A percentile compares a stretch with the other conserved stretches of the same genome.
Conservation (phyloP, 2,888 invertebrate genomes). For the Pollenia labialis region DNA sequence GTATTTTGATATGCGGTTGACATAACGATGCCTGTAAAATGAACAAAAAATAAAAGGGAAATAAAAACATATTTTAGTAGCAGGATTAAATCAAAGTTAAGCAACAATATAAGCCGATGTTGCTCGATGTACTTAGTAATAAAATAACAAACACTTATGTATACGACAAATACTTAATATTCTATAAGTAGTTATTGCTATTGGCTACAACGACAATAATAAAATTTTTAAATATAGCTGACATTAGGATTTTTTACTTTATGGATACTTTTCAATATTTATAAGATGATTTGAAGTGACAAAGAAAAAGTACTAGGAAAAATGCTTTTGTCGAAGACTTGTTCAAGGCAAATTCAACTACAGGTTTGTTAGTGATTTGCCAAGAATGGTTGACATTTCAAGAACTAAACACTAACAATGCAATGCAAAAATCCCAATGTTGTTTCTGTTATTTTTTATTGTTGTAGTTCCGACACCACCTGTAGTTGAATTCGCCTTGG, state of each 20-base stretch:
- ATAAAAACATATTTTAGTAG: slow-evolving; percentile 56
- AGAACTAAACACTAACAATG: too few relatives aligned
- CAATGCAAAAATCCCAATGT: too few relatives aligned
- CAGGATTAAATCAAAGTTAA: slow-evolving; percentile 68
- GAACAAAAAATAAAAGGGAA: slow-evolving; percentile 26
- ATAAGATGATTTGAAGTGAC: not conserved
- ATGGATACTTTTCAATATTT: not conserved
- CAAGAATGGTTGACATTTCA: too few relatives aligned
- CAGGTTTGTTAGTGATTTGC: too few relatives aligned
- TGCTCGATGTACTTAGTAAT: slow-evolving; percentile 41
- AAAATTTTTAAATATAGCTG: slow-evolving; percentile 26
- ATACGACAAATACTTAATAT: slow-evolving; percentile 44
- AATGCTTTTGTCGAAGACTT: not conserved
- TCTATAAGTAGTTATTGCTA: slow-evolving; percentile 23
- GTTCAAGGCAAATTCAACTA: too few relatives aligned
- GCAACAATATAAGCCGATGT: slow-evolving; percentile 52
- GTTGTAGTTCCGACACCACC: too few relatives aligned
- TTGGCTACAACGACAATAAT: not conserved
- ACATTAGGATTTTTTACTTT: slow-evolving; percentile 36
- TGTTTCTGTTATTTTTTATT: too few relatives aligned
- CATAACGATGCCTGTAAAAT: slow-evolving; percentile 75
- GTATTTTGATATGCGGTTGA: slow-evolving; percentile 80
- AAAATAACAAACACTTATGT: slow-evolving; percentile 49
- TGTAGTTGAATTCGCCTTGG: too few relatives aligned
- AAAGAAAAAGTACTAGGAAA: not conserved